Evolutionary conservation across 2,888 invertebrate species (phyloP), one percentile per base, ranked within the genome.

Genomic region (Pseudococcus jackbeardsleyi): DNA sequence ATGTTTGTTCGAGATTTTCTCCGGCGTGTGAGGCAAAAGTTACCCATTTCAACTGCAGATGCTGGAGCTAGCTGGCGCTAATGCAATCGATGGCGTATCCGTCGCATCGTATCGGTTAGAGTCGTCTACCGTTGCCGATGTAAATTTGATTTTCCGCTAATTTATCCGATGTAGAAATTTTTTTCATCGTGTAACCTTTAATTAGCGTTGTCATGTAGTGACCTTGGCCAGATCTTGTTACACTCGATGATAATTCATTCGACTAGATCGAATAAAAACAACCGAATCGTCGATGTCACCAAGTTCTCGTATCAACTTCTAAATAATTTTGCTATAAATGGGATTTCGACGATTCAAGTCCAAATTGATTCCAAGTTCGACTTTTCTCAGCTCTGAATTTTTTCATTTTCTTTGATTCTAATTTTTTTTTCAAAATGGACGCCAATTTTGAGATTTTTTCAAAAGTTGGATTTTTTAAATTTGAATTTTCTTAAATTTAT

Each of bases 121-220:
- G 54, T 54, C n/a, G 48, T 50, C 17, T 15, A 50, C 48, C 8
- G 68, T 68, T 26, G 19, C 68, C 42, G 77, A 39, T 68, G 8
- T 64, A 77, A 39, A 77, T 77, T 77, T 77, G 39, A 77, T 77
- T 77, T 77, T 77, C 77, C 77, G 77, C 15, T 42, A 77, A 77
- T 77, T 77, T 77, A 77, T 42, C 77, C 77, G 42, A 33, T 39
- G 42, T 54, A 77, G 77, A 77, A 54, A 54, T 54, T 39, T 77
- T 72, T 77, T 42, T 77, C 77, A 42, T 33, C 77, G 77, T 15
- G 33, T 77, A 77, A 77, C 77, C 77, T 77, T 42, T 77, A 77
- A 77, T 77, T 77, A 77, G 77, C 39, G 33, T 77, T 42, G 77
- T 68, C 68, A 54, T 54, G 68, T 68, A 12, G 42, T 15, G n/a